A percentile compares a stretch with the other conserved stretches of the same genome.
These are phyloP conservation scores for Etheostoma nigrum DNA, from an alignment of 2,797 vertebrate species.

Conservation along the genomic window DNA sequence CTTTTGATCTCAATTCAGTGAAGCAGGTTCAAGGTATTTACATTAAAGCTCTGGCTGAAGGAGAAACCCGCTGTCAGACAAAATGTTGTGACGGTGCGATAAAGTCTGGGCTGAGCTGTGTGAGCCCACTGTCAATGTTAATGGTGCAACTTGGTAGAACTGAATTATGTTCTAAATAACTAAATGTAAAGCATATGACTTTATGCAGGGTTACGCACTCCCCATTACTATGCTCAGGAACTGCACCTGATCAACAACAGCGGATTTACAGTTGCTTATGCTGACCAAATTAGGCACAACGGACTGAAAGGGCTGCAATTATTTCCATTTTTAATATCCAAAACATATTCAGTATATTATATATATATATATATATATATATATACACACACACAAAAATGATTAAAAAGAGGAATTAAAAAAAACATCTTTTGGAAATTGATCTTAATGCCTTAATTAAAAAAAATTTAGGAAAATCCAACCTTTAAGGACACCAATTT, in stretches of 20 bases:
- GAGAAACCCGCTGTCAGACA: constrained; percentile 27
- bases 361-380: too few species aligned
- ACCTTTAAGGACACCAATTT: too few species aligned
- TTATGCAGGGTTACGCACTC: background rate
- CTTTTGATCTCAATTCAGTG: constrained; percentile 43
- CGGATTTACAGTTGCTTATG: constrained; percentile 1
- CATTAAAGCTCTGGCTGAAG: constrained; percentile 25
- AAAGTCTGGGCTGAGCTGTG: constrained; percentile 12
- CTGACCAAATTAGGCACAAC: constrained; percentile 1
- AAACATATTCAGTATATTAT: background rate
- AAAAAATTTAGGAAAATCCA: too few species aligned
- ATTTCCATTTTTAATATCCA: background rate
- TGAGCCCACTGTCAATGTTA: constrained; percentile 13
- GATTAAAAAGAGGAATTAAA: too few species aligned
- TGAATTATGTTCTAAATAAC: constrained; percentile 27
- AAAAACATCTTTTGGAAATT: too few species aligned
- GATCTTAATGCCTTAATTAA: too few species aligned
- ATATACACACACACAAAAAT: too few species aligned
- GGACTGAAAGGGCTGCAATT: background rate
- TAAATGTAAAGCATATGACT: constrained; percentile 4
- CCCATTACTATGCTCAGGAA: constrained; percentile 3
- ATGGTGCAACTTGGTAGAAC: background rate
- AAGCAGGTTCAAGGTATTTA: constrained; percentile 39
- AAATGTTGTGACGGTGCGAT: constrained; percentile 23
- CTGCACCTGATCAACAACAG: constrained; percentile 17